These are phyloP conservation scores for Adela reaumurella DNA, from an alignment of 2,888 invertebrate species.

Conservation along the genomic window DNA sequence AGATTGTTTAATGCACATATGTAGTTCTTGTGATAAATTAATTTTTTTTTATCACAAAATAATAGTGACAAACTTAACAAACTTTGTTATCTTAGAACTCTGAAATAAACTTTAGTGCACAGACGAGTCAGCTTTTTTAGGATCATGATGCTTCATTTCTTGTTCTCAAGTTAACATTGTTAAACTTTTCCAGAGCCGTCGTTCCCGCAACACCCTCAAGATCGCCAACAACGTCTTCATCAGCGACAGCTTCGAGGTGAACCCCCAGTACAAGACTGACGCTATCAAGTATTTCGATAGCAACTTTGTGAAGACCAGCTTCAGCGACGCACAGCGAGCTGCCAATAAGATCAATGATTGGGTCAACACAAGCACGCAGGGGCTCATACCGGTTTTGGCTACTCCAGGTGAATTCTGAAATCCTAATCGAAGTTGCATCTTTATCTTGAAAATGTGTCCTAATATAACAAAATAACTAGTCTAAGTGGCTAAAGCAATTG, in stretches of 20 bases:
- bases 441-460: too few species aligned
- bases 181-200: slow-evolving; percentile 27
- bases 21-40: too few species aligned
- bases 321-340: slow-evolving; percentile 38
- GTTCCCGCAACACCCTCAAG: slow-evolving; percentile 28
- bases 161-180: not conserved
- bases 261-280: slow-evolving; percentile 23
- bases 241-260: slow-evolving; percentile 26
- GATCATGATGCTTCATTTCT: too few species aligned
- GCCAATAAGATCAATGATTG: slow-evolving; percentile 66
- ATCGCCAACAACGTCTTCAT: slow-evolving; percentile 37
- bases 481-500: too few species aligned
- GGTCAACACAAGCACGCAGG: slow-evolving; percentile 64
- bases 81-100: too few species aligned
- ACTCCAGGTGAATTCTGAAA: slow-evolving; percentile 37
- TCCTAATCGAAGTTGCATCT: too few species aligned
- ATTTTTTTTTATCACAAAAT: not conserved
- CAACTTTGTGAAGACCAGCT: slow-evolving; percentile 55
- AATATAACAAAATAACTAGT: too few species aligned
- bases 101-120: too few species aligned
- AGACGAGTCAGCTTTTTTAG: too few species aligned
- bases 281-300: slow-evolving; percentile 46
- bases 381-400: slow-evolving; percentile 61
- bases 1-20: too few species aligned
- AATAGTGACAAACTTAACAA: too few species aligned